phyloP scores from a whole-genome alignment of 2,888 invertebrate species.

The Scaptomyza flava region DNA sequence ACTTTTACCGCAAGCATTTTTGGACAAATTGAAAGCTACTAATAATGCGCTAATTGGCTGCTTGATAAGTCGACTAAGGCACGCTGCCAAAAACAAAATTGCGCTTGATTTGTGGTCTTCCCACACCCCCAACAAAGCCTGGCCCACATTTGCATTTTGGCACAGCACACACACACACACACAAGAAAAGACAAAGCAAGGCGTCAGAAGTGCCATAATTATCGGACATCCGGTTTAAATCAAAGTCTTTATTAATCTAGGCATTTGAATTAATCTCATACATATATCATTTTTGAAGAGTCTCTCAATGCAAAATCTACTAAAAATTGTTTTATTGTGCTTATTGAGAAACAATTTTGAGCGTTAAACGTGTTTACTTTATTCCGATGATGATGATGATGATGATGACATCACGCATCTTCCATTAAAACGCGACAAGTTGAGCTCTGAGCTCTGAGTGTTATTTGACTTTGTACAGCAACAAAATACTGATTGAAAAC shows the following conservation, averaged over 20 bases:
- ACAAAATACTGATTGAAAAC: constrained; percentile 36
- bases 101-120: constrained; percentile 21
- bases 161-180: too few species aligned
- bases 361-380: constrained; percentile 41
- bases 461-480: not conserved
- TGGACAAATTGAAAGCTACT: constrained; percentile 60
- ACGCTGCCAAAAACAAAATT: constrained; percentile 29
- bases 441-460: constrained; percentile 16
- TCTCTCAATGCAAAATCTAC: constrained; percentile 36
- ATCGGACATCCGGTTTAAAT: constrained; percentile 71
- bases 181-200: constrained; percentile 46
- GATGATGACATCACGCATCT: constrained; percentile 73
- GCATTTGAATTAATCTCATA: constrained; percentile 8
- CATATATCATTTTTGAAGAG: constrained; percentile 14
- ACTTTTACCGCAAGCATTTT: constrained; percentile 68
- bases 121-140: not conserved
- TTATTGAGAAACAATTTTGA: constrained; percentile 46
- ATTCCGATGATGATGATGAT: constrained; percentile 44
- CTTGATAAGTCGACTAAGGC: constrained; percentile 33
- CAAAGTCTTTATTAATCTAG: constrained; percentile 1
- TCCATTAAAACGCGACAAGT: constrained; percentile 45
- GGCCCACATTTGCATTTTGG: constrained; percentile 50
- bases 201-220: constrained; percentile 61
- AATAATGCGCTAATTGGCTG: constrained; percentile 46
- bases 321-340: constrained; percentile 43